phyloP scores from a whole-genome alignment of 2,888 invertebrate species.

The Drosophila fulvimacula region DNA sequence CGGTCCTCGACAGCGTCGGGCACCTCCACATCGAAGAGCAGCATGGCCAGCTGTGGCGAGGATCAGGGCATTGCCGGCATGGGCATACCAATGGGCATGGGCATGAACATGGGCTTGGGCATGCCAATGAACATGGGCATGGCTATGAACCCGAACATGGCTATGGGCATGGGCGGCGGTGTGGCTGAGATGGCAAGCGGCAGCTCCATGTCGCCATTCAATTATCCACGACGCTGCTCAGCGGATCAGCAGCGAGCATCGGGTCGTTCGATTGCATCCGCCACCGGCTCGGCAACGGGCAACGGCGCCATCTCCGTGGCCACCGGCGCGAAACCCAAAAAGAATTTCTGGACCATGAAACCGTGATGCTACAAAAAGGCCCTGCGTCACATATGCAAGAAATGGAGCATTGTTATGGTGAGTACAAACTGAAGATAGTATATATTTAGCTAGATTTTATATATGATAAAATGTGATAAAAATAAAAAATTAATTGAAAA shows the following conservation, averaged over 20 bases:
- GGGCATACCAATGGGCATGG: conserved; percentile 54
- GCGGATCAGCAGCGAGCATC: conserved; percentile 83
- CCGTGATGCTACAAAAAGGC: conserved; percentile 84
- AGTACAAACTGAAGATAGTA: conserved; percentile 66
- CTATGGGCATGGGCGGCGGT: conserved; percentile 13
- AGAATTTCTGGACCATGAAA: conserved; percentile 85
- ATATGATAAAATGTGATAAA: too few relatives aligned
- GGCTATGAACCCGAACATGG: conserved; percentile 20
- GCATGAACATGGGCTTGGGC: conserved; percentile 36
- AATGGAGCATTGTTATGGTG: conserved; percentile 84
- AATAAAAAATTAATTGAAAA: too few relatives aligned
- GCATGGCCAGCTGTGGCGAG: conserved; percentile 84
- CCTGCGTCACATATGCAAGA: conserved; percentile 81
- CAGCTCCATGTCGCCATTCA: conserved; percentile 80
- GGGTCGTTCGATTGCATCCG: conserved; percentile 72
- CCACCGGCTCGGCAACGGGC: conserved; percentile 20
- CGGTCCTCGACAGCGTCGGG: conserved; percentile 84
- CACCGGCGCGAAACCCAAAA: conserved; percentile 84
- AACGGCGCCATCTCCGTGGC: conserved; percentile 36
- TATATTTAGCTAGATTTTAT: too few relatives aligned
- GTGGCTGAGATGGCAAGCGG: conserved; percentile 15
- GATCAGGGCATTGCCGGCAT: conserved; percentile 83
- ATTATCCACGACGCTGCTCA: conserved; percentile 82
- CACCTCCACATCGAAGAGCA: conserved; percentile 84
- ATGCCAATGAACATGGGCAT: conserved; percentile 39